phyloP scores from a whole-genome alignment of 2,888 invertebrate species.

The Caenorhabditis sp. region DNA sequence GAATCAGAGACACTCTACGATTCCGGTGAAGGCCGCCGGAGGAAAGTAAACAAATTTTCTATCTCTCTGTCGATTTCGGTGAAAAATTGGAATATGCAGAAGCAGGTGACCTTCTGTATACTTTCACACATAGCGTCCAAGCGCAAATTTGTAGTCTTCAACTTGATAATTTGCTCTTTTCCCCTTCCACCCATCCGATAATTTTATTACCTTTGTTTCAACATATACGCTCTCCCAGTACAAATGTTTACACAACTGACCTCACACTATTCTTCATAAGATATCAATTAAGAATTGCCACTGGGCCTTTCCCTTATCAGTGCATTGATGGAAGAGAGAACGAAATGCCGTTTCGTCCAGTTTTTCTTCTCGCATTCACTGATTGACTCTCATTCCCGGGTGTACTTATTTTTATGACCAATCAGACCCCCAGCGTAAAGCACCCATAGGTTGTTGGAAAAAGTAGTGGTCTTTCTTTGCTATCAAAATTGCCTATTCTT shows the following conservation, averaged over 20 bases:
- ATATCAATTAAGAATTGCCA: constrained; percentile 32
- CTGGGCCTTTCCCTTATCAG: constrained; percentile 17
- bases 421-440: background rate
- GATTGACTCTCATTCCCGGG: background rate
- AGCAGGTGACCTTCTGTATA: background rate
- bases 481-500: background rate
- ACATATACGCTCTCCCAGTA: constrained; percentile 1
- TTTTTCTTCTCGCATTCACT: constrained; percentile 4
- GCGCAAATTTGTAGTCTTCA: background rate
- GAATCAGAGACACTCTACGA: background rate
- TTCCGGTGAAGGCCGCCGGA: background rate
- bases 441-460: background rate
- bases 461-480: background rate
- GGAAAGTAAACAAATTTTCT: constrained; percentile 38
- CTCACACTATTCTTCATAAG: background rate
- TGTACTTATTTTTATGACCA: constrained; percentile 11
- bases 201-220: constrained; percentile 15
- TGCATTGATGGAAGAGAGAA: background rate
- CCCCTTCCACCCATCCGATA: background rate
- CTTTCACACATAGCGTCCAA: background rate
- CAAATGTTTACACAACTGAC: constrained; percentile 32
- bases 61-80: constrained; percentile 8
- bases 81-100: constrained; percentile 6
- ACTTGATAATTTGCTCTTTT: background rate
- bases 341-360: constrained; percentile 9